Conservation (phyloP, 2,888 invertebrate species). For the Caenorhabditis doughertyi region DNA sequence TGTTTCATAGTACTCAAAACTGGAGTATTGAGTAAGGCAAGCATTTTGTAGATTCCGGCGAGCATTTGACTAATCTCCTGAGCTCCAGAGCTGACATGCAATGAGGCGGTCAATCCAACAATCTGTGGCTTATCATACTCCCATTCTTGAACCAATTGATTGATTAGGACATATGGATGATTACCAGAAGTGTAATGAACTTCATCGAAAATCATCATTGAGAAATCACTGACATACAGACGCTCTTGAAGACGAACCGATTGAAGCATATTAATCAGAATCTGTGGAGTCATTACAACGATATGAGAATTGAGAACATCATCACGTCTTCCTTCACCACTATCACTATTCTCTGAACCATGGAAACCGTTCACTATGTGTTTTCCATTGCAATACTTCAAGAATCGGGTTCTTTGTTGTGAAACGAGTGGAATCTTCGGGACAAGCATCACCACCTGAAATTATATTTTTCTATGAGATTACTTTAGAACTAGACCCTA, state of each 20-base stretch:
- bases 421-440: slow-evolving; percentile 80
- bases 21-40: slow-evolving; percentile 60
- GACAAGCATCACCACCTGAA: slow-evolving; percentile 77
- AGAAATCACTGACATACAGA: slow-evolving; percentile 77
- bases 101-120: slow-evolving; percentile 62
- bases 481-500: no score
- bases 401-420: slow-evolving; percentile 74
- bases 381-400: slow-evolving; percentile 63
- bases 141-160: slow-evolving; percentile 59
- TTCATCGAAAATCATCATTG: slow-evolving; percentile 80
- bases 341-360: slow-evolving; percentile 71
- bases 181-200: slow-evolving; percentile 74
- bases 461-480: no score
- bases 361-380: slow-evolving; percentile 72
- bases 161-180: slow-evolving; percentile 64
- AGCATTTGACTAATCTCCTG: slow-evolving; percentile 32
- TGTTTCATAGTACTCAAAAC: slow-evolving; percentile 62
- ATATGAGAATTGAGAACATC: slow-evolving; percentile 70
- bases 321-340: slow-evolving; percentile 53
- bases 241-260: slow-evolving; percentile 74
- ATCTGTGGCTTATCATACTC: slow-evolving; percentile 59
- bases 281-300: slow-evolving; percentile 77
- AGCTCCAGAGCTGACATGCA: slow-evolving; percentile 24
- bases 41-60: slow-evolving; percentile 54
- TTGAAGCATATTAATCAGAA: slow-evolving; percentile 78